These are phyloP conservation scores for Bembecia ichneumoniformis DNA, from an alignment of 2,888 invertebrate genomes.

Conservation along the genomic window DNA sequence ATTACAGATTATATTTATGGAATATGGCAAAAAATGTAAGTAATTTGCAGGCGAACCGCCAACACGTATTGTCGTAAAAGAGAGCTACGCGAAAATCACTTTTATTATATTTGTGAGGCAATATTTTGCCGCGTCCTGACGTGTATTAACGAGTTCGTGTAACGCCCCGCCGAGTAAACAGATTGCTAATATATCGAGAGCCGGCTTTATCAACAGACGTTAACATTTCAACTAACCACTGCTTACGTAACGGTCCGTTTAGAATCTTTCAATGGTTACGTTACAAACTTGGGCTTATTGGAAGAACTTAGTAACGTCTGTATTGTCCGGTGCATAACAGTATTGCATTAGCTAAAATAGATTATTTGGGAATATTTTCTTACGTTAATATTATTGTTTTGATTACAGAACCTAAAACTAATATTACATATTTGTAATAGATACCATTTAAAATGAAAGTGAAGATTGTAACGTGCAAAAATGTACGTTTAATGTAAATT, in stretches of 20 bases:
- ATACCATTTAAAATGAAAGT: too few relatives aligned
- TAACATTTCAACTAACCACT: neutral
- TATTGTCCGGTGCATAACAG: too few relatives aligned
- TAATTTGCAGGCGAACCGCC: neutral
- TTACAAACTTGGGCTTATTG: too few relatives aligned
- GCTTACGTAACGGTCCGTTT: neutral
- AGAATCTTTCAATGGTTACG: neutral
- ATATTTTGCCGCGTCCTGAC: conserved; percentile 38
- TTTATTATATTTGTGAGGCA: conserved; percentile 36
- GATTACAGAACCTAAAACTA: too few relatives aligned
- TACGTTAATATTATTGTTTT: too few relatives aligned
- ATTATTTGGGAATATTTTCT: too few relatives aligned
- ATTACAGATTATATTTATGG: too few relatives aligned
- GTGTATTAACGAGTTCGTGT: conserved; percentile 41
- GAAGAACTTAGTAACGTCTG: too few relatives aligned
- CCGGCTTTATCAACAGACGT: conserved; percentile 8
- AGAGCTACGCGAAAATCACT: conserved; percentile 13
- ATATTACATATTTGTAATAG: too few relatives aligned
- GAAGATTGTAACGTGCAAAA: too few relatives aligned
- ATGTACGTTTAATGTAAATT: too few relatives aligned
- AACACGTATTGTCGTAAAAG: conserved; percentile 15
- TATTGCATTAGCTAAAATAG: too few relatives aligned
- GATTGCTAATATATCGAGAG: conserved; percentile 40
- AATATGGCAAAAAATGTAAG: neutral
- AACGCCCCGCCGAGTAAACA: conserved; percentile 44